Evolutionary conservation across 92 coral and sea anemone genomes (phyloP).

Genomic region (Siderastrea siderea): DNA sequence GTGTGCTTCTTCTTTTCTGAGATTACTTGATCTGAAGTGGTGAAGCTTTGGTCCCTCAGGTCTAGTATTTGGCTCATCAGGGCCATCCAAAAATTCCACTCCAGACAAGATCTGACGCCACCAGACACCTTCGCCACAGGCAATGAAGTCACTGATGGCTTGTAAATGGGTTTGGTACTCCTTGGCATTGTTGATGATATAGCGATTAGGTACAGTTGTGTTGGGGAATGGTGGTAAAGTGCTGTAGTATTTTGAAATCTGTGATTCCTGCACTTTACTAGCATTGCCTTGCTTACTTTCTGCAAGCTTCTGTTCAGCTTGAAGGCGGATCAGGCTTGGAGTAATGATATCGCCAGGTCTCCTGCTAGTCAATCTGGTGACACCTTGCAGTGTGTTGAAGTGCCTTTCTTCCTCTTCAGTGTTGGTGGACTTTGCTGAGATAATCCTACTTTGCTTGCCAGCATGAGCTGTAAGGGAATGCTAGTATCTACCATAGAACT

Average conservation of each 20-base stretch:
- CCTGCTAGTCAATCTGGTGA: conserved; percentile 4
- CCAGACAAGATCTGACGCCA: conserved; percentile 23
- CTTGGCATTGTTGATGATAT: conserved; percentile 27
- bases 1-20: too few relatives aligned
- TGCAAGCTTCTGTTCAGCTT: conserved; percentile 4
- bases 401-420: conserved; percentile 17
- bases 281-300: conserved; percentile 38
- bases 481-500: conserved; percentile 12
- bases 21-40: too few relatives aligned
- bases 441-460: conserved; percentile 37
- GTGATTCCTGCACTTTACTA: conserved; percentile 36
- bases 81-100: conserved; percentile 39
- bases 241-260: conserved; percentile 37
- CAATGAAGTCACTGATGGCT: conserved; percentile 54
- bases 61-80: neutral
- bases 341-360: too few relatives aligned
- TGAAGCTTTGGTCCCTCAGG: too few relatives aligned
- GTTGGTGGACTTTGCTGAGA: conserved; percentile 38
- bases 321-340: conserved; percentile 3
- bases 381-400: conserved; percentile 37
- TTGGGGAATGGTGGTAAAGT: conserved; percentile 48
- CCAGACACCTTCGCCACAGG: neutral
- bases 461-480: conserved; percentile 55
- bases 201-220: conserved; percentile 33
- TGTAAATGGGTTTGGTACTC: conserved; percentile 63